phyloP scores from a whole-genome alignment of 2,113 vertebrate genomes.

The Lagopus leucura region DNA sequence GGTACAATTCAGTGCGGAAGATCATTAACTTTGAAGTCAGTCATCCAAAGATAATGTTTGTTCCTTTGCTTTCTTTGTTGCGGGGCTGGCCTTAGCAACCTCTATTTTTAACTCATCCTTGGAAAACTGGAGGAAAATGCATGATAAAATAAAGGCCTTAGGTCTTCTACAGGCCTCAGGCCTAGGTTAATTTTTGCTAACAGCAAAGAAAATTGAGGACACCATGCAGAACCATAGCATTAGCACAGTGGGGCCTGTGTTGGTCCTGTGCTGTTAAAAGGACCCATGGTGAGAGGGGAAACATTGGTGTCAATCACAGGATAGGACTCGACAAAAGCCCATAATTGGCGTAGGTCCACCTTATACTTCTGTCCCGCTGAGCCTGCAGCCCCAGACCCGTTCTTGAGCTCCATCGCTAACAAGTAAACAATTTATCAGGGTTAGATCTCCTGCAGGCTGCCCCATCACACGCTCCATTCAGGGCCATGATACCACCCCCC shows the following conservation, averaged over 20 bases:
- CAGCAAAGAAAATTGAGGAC: conserved; percentile 84
- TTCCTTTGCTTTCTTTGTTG: conserved; percentile 83
- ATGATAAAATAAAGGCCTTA: conserved; percentile 80
- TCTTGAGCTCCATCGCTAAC: conserved; percentile 83
- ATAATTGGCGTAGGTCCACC: conserved; percentile 91
- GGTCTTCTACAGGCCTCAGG: conserved; percentile 77
- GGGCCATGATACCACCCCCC: conserved; percentile 69
- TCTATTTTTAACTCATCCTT: conserved; percentile 83
- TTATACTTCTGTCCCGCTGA: conserved; percentile 86
- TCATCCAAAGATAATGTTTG: conserved; percentile 88
- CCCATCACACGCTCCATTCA: conserved; percentile 83
- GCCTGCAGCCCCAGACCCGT: conserved; percentile 75
- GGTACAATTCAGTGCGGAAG: conserved; percentile 83
- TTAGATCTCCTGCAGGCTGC: conserved; percentile 83
- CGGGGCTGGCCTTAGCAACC: conserved; percentile 82
- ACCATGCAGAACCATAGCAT: conserved; percentile 80
- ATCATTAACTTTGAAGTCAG: conserved; percentile 90
- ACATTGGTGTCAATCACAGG: conserved; percentile 89
- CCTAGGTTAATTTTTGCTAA: conserved; percentile 82
- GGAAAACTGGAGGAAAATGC: conserved; percentile 76
- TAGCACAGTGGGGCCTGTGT: conserved; percentile 87
- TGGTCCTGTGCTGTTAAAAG: conserved; percentile 84
- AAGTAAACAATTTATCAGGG: conserved; percentile 92
- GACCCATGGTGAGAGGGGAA: conserved; percentile 87
- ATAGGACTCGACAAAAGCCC: conserved; percentile 81